Evolutionary conservation across 2,888 invertebrate species (phyloP).

Genomic region (Stegophylla sp.): DNA sequence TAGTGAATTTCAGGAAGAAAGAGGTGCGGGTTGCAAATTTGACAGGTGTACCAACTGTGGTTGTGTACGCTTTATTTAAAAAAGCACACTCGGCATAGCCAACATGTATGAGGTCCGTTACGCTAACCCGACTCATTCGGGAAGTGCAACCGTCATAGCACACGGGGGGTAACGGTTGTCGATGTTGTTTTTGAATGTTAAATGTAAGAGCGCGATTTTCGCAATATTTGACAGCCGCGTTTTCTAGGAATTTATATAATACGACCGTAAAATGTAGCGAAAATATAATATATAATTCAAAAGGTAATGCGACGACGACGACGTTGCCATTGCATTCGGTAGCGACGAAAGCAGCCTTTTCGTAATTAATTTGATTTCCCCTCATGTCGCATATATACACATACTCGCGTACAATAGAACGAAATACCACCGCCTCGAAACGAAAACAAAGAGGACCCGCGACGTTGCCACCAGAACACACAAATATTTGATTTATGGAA

Average conservation of each 20-base stretch:
- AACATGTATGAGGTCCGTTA: no score
- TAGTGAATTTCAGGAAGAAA: no score
- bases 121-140: no score
- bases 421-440: no score
- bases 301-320: neutral
- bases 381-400: neutral
- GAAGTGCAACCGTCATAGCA: no score
- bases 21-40: no score
- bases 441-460: neutral
- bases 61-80: no score
- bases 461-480: neutral
- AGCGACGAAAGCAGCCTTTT: neutral
- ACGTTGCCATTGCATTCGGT: neutral
- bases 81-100: no score
- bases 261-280: neutral
- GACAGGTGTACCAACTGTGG: no score
- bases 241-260: neutral
- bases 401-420: no score
- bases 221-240: neutral
- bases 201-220: no score
- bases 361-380: neutral
- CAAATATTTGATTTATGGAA: conserved; percentile 4
- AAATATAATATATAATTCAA: neutral
- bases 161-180: neutral
- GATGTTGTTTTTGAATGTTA: neutral